phyloP scores from a whole-genome alignment of 2,113 vertebrate species.

The Chloropsis hardwickii region DNA sequence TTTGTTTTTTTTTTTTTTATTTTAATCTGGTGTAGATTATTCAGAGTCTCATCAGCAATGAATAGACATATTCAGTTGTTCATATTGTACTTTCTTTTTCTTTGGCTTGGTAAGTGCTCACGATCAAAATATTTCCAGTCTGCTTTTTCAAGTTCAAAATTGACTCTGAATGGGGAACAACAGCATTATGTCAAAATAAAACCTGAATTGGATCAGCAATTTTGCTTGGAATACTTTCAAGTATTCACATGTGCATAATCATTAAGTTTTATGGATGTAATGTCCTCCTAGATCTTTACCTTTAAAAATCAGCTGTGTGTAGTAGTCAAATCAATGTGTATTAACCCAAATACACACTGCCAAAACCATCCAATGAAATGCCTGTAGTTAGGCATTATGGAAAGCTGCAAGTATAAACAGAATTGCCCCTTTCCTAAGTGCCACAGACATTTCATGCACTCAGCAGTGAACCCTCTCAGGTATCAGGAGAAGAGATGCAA shows the following conservation, averaged over 20 bases:
- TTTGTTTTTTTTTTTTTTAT: no score
- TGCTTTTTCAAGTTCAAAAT: background rate
- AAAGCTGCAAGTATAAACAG: background rate
- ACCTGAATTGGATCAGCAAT: background rate
- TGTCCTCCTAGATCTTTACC: background rate
- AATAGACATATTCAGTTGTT: background rate
- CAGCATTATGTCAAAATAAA: background rate
- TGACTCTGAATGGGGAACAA: background rate
- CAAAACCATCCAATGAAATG: background rate
- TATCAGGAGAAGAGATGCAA: background rate
- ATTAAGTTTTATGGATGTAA: background rate
- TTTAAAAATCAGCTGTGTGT: background rate
- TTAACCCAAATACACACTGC: background rate
- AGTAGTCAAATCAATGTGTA: background rate
- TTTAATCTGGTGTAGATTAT: background rate
- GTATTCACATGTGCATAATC: background rate
- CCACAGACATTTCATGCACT: background rate
- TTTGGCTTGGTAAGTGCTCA: background rate
- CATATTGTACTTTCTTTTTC: background rate
- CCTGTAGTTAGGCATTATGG: background rate
- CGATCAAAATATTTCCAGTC: background rate
- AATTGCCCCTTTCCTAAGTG: background rate
- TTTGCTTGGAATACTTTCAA: background rate
- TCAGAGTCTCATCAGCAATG: background rate
- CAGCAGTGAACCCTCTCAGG: background rate